A percentile compares a stretch with the other conserved stretches of the same genome.
Evolutionary conservation across 2,113 vertebrate species (phyloP).

Genomic region (Albula goreensis): DNA sequence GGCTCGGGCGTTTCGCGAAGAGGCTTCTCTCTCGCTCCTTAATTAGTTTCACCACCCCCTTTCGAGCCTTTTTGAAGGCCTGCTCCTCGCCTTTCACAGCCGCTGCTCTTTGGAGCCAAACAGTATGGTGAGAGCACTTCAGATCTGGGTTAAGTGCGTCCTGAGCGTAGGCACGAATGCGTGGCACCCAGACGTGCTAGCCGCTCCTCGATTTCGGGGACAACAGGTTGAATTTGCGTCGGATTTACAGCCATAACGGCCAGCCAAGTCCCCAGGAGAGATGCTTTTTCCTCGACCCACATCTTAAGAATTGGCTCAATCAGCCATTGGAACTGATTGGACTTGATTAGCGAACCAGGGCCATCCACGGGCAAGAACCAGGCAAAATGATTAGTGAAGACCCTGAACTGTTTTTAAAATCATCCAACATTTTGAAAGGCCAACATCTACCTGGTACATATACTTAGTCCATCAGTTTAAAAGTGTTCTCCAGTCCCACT

Average conservation of each 20-base stretch:
- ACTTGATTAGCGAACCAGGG: too few species aligned
- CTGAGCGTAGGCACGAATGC: background rate
- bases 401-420: too few species aligned
- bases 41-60: slow-evolving; percentile 48
- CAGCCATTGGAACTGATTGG: background rate
- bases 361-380: too few species aligned
- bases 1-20: slow-evolving; percentile 12
- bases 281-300: background rate
- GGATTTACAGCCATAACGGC: background rate
- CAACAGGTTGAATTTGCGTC: background rate
- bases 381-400: too few species aligned
- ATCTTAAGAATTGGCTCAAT: background rate
- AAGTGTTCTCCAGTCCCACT: too few species aligned
- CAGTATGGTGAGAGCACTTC: background rate
- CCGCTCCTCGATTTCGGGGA: background rate
- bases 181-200: background rate
- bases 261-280: background rate
- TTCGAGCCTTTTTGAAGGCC: background rate
- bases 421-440: too few species aligned
- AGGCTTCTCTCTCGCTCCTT: slow-evolving; percentile 40
- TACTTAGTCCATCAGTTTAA: too few species aligned
- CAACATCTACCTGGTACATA: too few species aligned
- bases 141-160: background rate
- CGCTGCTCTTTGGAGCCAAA: background rate
- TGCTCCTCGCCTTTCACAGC: background rate